Evolutionary conservation across 92 coral and sea anemone genomes (phyloP).

Genomic region (Porites cylindrica): DNA sequence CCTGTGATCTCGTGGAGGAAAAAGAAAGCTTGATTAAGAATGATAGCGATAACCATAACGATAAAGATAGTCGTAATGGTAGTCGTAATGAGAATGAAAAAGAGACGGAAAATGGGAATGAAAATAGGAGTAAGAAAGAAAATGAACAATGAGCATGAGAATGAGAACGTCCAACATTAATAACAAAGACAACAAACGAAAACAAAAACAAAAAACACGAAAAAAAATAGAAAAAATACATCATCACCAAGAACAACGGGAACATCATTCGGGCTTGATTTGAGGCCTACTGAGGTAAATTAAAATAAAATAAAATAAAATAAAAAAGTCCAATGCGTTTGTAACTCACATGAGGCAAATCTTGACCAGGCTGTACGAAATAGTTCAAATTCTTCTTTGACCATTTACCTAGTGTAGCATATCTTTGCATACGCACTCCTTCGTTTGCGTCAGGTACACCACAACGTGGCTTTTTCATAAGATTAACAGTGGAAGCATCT

Average conservation of each 20-base stretch:
- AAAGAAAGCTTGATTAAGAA: background rate
- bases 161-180: no score
- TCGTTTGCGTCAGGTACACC: constrained; percentile 59
- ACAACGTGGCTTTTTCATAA: constrained; percentile 72
- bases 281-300: no score
- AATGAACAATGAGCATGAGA: no score
- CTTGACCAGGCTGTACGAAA: constrained; percentile 52
- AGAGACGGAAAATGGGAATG: no score
- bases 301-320: no score
- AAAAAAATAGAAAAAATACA: no score
- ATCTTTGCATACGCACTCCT: constrained; percentile 50
- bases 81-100: no score
- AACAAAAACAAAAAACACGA: no score
- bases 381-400: constrained; percentile 49
- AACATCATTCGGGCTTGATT: no score
- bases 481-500: constrained; percentile 44
- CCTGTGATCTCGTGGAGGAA: background rate
- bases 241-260: no score
- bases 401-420: constrained; percentile 46
- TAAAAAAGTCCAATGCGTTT: background rate
- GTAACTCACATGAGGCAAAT: constrained; percentile 15
- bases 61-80: background rate
- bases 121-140: no score
- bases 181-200: no score
- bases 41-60: background rate